Percentiles rank a stretch among this genome's conserved stretches.
Conservation (phyloP, 2,797 vertebrate genomes). For the Hapalemur alaotrensis region DNA sequence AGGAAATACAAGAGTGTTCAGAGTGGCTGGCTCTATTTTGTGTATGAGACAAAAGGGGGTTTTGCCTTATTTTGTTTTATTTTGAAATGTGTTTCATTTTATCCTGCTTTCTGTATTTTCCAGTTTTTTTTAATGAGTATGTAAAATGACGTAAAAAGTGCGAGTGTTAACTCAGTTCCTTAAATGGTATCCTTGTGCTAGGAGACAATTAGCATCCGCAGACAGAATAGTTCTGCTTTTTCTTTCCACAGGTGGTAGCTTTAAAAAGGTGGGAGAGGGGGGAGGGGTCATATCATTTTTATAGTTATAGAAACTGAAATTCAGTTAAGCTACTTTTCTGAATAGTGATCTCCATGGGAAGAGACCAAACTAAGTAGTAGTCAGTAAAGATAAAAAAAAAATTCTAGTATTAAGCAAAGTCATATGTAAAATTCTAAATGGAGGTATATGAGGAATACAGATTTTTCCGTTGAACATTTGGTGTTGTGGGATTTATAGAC, state of each 20-base stretch:
- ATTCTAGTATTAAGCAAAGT: slow-evolving; percentile 1
- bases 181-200: neutral
- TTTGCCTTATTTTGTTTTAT: neutral
- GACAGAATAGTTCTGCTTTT: neutral
- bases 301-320: neutral
- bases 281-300: neutral
- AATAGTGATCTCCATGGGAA: neutral
- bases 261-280: neutral
- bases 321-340: neutral
- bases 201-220: neutral
- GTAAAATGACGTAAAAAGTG: neutral
- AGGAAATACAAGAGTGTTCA: neutral
- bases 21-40: neutral
- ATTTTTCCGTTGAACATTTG: neutral
- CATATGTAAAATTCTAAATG: neutral
- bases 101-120: neutral
- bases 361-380: neutral
- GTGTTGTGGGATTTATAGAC: neutral
- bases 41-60: neutral
- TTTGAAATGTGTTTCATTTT: slow-evolving; percentile 26
- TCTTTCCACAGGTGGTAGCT: neutral
- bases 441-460: neutral
- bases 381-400: slow-evolving; percentile 2
- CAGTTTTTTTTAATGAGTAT: neutral
- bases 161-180: neutral